A percentile compares a stretch with the other conserved stretches of the same genome.
Evolutionary conservation across 1,140 invertebrate species (phyloP).

Genomic region (Pseudomyrmex dendroicus): DNA sequence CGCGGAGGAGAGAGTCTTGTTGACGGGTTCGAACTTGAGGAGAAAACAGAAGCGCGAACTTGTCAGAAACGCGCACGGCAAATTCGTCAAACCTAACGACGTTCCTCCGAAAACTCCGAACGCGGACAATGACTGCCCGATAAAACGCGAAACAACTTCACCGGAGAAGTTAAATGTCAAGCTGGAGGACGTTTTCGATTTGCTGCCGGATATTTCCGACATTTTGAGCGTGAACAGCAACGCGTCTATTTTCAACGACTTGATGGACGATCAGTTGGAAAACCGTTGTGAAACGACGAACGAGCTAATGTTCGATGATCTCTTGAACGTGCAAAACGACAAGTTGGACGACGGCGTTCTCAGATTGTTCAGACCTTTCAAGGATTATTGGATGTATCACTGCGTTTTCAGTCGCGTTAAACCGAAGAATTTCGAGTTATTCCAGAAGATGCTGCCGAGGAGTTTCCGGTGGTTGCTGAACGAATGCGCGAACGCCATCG

Average conservation of each 20-base stretch:
- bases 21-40: not conserved
- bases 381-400: constrained; percentile 81
- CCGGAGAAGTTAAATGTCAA: not conserved
- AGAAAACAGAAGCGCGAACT: constrained; percentile 26
- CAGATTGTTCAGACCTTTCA: constrained; percentile 75
- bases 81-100: constrained; percentile 27
- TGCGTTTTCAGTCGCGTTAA: constrained; percentile 74
- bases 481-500: constrained; percentile 83
- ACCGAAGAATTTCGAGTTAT: constrained; percentile 77
- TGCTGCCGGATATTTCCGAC: constrained; percentile 5
- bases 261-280: not conserved
- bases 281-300: constrained; percentile 5
- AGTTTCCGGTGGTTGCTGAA: constrained; percentile 86
- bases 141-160: not conserved
- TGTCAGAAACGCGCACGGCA: constrained; percentile 1
- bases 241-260: constrained; percentile 61
- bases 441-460: constrained; percentile 81
- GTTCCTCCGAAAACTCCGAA: not conserved
- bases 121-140: too few relatives aligned
- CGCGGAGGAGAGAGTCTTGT: constrained; percentile 50
- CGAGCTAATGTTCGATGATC: not conserved
- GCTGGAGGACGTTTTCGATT: not conserved
- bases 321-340: not conserved
- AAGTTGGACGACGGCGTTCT: constrained; percentile 5
- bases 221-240: constrained; percentile 48